Percentiles rank a stretch among this genome's conserved stretches.
Evolutionary conservation across 2,113 vertebrate species (phyloP).

Genomic region (Uria aalge): DNA sequence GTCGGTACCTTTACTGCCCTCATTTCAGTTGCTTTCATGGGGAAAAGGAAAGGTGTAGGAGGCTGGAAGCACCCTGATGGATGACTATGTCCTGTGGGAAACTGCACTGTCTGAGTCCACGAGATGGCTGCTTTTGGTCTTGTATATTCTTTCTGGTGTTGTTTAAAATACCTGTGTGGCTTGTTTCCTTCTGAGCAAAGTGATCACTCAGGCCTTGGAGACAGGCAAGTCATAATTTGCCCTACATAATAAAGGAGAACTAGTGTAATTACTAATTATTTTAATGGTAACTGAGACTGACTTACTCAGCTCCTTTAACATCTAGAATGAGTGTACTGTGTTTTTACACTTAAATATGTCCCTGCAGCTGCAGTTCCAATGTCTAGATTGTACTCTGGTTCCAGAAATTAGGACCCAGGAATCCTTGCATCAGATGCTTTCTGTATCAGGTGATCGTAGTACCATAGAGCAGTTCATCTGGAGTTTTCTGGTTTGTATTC

Average conservation of each 20-base stretch:
- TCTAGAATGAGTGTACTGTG: neutral
- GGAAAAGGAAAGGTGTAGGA: neutral
- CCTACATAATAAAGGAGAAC: neutral
- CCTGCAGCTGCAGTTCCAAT: neutral
- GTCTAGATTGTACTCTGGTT: neutral
- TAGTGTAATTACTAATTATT: neutral
- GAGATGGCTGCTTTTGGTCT: neutral
- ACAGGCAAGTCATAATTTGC: neutral
- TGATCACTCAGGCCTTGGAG: neutral
- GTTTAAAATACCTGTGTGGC: neutral
- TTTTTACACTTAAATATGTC: neutral
- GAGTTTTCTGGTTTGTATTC: neutral
- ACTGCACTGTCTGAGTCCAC: neutral
- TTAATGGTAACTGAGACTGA: neutral
- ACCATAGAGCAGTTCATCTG: neutral
- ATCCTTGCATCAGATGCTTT: neutral
- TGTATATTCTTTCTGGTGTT: neutral
- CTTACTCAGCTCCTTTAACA: neutral
- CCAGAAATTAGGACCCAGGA: neutral
- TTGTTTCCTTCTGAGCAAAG: neutral
- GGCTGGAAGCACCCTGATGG: neutral
- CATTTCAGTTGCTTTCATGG: accelerated
- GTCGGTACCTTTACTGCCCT: neutral
- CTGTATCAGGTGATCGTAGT: neutral
- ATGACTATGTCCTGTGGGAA: neutral